Conservation (phyloP, 2,888 invertebrate species). For the Trissolcus brochymenae region DNA sequence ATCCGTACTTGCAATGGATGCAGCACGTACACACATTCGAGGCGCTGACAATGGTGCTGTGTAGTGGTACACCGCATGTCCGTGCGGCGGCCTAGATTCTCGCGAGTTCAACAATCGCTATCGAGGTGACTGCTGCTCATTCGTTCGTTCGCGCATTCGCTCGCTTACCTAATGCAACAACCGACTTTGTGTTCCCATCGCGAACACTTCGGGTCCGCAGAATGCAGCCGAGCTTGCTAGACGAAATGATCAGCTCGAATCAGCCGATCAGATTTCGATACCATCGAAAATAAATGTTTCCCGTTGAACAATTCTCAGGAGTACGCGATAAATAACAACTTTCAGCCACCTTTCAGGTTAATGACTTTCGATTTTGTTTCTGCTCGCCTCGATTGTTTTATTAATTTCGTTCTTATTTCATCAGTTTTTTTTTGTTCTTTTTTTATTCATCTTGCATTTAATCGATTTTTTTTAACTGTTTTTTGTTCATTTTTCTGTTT, state of each 20-base stretch:
- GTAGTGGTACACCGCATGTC: conserved; percentile 75
- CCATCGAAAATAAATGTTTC: no score
- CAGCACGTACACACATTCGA: conserved; percentile 58
- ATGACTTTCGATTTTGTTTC: no score
- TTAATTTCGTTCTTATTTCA: no score
- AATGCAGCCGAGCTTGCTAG: conserved; percentile 15
- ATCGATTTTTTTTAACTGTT: no score
- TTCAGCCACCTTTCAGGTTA: no score
- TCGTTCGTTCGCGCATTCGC: conserved; percentile 59
- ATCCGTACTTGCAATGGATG: conserved; percentile 41
- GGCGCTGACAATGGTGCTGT: conserved; percentile 62
- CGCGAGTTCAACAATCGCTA: conserved; percentile 76
- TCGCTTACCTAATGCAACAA: conserved; percentile 66
- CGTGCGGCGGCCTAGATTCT: conserved; percentile 78
- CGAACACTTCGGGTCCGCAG: conserved; percentile 30
- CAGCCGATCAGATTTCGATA: not conserved
- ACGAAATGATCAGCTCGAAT: conserved; percentile 22
- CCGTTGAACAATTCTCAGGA: no score
- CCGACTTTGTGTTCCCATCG: conserved; percentile 66
- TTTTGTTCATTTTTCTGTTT: no score
- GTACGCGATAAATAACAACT: no score
- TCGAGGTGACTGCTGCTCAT: conserved; percentile 74
- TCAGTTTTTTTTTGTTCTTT: no score
- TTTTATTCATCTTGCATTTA: no score
- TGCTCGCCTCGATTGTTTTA: no score